These are phyloP conservation scores for Agrypnus murinus DNA, from an alignment of 2,888 invertebrate genomes.

Conservation along the genomic window DNA sequence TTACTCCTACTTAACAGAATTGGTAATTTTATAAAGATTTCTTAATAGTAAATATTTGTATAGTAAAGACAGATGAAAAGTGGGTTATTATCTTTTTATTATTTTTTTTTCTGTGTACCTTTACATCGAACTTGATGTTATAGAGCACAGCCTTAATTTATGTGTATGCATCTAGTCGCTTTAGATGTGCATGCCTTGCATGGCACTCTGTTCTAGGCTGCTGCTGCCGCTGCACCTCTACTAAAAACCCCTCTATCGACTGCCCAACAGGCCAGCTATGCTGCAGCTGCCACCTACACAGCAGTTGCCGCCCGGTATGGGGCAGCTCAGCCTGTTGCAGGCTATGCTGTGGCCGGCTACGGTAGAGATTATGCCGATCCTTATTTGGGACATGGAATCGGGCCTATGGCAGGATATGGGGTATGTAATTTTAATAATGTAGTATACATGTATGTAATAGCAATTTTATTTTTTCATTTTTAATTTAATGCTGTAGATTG, in stretches of 20 bases:
- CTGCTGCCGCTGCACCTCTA: constrained; percentile 85
- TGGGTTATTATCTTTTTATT: constrained; percentile 10
- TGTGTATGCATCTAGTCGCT: constrained; percentile 62
- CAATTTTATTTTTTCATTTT: neutral
- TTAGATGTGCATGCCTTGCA: constrained; percentile 70
- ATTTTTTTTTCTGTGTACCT: constrained; percentile 10
- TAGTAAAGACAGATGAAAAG: too few relatives aligned
- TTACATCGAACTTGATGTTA: constrained; percentile 39
- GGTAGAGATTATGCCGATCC: constrained; percentile 95
- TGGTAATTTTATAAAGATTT: neutral
- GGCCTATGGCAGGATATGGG: constrained; percentile 97
- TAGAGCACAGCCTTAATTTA: constrained; percentile 58
- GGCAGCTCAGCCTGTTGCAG: constrained; percentile 83
- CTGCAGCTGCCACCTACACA: constrained; percentile 90
- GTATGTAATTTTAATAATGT: constrained; percentile 75
- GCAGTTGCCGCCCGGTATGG: constrained; percentile 90
- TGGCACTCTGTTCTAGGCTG: constrained; percentile 74
- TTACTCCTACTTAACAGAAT: neutral
- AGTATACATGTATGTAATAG: neutral
- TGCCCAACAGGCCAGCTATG: constrained; percentile 91
- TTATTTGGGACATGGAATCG: constrained; percentile 95
- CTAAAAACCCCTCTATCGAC: constrained; percentile 88
- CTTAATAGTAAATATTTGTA: too few relatives aligned
- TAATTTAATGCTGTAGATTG: constrained; percentile 18
- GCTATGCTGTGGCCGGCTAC: constrained; percentile 85